phyloP scores from a whole-genome alignment of 2,113 vertebrate species.

The Chauna torquata region DNA sequence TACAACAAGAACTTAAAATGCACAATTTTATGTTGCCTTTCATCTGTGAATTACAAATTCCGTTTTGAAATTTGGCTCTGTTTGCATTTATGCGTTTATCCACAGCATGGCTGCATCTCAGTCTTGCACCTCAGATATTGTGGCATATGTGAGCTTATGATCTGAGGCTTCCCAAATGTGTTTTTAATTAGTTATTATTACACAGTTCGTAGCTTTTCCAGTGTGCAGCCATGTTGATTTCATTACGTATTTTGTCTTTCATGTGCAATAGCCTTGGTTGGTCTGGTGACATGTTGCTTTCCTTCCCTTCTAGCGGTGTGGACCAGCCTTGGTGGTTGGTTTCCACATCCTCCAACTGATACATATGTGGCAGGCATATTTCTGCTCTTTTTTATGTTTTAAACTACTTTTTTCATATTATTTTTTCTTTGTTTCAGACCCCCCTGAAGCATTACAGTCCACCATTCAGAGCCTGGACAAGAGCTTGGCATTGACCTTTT shows the following conservation, averaged over 20 bases:
- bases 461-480: fast-evolving
- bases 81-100: background rate
- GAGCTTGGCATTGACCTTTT: background rate
- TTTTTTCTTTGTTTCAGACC: background rate
- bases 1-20: background rate
- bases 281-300: background rate
- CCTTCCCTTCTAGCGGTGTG: background rate
- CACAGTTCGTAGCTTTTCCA: background rate
- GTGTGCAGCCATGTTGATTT: background rate
- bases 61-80: background rate
- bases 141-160: background rate
- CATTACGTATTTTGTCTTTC: background rate
- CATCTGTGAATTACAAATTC: background rate
- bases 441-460: background rate
- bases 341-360: background rate
- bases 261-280: background rate
- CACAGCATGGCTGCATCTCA: background rate
- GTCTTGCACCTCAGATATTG: fast-evolving
- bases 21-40: background rate
- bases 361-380: fast-evolving
- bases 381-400: background rate
- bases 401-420: background rate
- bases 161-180: background rate
- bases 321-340: background rate
- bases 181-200: background rate